Conservation (phyloP, 2,888 invertebrate genomes). For the Linyphia triangularis region DNA sequence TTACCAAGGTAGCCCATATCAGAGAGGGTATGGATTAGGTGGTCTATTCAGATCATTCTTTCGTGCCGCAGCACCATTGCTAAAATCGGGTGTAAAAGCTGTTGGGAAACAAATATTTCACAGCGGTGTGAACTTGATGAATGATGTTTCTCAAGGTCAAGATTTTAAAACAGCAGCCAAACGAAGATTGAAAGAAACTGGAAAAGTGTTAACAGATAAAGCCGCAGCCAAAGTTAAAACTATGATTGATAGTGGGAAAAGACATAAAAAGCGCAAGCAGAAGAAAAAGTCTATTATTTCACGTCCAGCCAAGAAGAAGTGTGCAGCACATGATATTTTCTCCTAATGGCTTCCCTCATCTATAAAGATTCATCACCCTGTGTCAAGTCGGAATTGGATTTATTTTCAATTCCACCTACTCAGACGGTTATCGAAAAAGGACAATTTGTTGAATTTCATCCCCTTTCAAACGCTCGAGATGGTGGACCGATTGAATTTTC, state of each 20-base stretch:
- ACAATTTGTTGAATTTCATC: neutral
- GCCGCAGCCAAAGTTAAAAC: neutral
- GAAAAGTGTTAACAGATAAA: neutral
- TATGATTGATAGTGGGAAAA: too few species aligned
- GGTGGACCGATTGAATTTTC: neutral
- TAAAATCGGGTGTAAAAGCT: slow-evolving; percentile 8
- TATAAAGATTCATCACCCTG: too few species aligned
- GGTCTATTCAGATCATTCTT: slow-evolving; percentile 29
- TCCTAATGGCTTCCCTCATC: too few species aligned
- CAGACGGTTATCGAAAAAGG: too few species aligned
- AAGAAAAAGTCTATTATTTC: neutral
- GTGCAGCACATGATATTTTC: too few species aligned
- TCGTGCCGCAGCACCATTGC: slow-evolving; percentile 14
- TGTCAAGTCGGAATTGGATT: too few species aligned
- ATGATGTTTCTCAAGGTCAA: too few species aligned
- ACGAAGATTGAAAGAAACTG: slow-evolving; percentile 31
- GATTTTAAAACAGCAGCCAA: neutral
- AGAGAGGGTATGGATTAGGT: slow-evolving; percentile 35
- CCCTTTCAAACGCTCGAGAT: neutral
- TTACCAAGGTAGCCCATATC: slow-evolving; percentile 28
- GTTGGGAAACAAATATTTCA: neutral
- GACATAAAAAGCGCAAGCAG: too few species aligned
- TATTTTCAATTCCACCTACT: too few species aligned
- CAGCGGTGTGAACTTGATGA: neutral
- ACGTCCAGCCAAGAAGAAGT: too few species aligned